phyloP scores from a whole-genome alignment of 2,888 invertebrate genomes.

The Automeris io region DNA sequence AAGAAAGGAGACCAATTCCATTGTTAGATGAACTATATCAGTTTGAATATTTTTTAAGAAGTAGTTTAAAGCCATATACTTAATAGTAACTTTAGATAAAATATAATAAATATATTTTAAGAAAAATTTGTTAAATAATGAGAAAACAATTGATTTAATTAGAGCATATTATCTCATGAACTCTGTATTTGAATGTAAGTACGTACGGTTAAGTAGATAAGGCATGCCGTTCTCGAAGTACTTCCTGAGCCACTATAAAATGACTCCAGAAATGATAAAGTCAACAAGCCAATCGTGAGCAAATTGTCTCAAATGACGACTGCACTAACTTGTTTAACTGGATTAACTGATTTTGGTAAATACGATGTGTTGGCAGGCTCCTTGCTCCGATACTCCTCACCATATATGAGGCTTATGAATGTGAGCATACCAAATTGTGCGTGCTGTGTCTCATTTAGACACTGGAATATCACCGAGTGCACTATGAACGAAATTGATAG shows the following conservation, averaged over 20 bases:
- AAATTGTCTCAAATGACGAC: constrained; percentile 64
- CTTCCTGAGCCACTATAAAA: constrained; percentile 39
- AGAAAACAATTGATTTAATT: constrained; percentile 1
- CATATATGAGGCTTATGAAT: constrained; percentile 11
- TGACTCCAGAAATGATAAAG: constrained; percentile 45
- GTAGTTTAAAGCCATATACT: too few species aligned
- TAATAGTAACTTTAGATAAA: too few species aligned
- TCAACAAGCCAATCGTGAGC: constrained; percentile 51
- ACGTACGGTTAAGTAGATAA: constrained; percentile 20
- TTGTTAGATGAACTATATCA: too few species aligned
- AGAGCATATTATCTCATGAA: too few species aligned
- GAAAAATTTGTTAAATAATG: background rate
- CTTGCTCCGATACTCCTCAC: constrained; percentile 16
- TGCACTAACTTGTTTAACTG: constrained; percentile 55
- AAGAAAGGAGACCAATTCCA: too few species aligned
- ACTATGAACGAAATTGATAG: constrained; percentile 62
- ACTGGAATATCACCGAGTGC: constrained; percentile 45
- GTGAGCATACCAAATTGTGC: constrained; percentile 42
- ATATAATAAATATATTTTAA: too few species aligned
- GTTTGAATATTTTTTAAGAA: too few species aligned
- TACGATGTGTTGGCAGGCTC: constrained; percentile 25
- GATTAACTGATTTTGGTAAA: constrained; percentile 62
- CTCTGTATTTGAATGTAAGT: constrained; percentile 9
- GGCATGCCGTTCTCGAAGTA: constrained; percentile 31
- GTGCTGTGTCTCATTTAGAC: constrained; percentile 47